These are phyloP conservation scores for Galerucella nymphaeae DNA, from an alignment of 2,888 invertebrate species.

Conservation along the genomic window DNA sequence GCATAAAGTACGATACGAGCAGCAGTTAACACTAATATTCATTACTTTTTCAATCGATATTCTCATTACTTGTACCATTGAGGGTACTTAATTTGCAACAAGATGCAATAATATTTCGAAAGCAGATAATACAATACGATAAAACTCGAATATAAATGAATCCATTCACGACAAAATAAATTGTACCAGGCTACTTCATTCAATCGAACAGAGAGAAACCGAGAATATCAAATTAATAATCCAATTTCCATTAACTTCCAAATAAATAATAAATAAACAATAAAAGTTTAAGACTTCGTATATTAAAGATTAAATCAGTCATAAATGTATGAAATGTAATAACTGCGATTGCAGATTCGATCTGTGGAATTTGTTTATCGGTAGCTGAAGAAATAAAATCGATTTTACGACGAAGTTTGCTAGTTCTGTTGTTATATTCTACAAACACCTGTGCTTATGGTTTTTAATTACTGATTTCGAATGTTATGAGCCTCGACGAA, in stretches of 20 bases:
- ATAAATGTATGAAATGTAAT: constrained; percentile 59
- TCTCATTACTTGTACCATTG: constrained; percentile 34
- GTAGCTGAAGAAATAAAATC: constrained; percentile 59
- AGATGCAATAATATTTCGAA: constrained; percentile 45
- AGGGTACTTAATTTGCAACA: constrained; percentile 34
- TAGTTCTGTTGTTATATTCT: constrained; percentile 51
- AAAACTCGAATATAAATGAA: constrained; percentile 44
- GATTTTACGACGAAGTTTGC: constrained; percentile 57
- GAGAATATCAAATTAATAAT: constrained; percentile 36
- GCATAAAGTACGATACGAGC: neutral
- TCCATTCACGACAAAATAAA: constrained; percentile 42
- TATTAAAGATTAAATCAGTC: constrained; percentile 62
- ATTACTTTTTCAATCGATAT: constrained; percentile 25
- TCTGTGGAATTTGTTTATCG: constrained; percentile 61
- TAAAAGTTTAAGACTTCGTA: constrained; percentile 61
- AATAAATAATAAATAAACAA: constrained; percentile 58
- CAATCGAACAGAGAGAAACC: constrained; percentile 19
- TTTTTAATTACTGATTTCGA: constrained; percentile 60
- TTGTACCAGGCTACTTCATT: constrained; percentile 31
- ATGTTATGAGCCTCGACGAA: constrained; percentile 52
- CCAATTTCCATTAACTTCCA: constrained; percentile 47
- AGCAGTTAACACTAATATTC: neutral
- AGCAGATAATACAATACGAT: constrained; percentile 45
- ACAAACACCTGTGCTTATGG: constrained; percentile 59
- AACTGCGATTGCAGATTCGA: constrained; percentile 57